Evolutionary conservation across 2,113 vertebrate genomes (phyloP).

Genomic region (Clarias magur): DNA sequence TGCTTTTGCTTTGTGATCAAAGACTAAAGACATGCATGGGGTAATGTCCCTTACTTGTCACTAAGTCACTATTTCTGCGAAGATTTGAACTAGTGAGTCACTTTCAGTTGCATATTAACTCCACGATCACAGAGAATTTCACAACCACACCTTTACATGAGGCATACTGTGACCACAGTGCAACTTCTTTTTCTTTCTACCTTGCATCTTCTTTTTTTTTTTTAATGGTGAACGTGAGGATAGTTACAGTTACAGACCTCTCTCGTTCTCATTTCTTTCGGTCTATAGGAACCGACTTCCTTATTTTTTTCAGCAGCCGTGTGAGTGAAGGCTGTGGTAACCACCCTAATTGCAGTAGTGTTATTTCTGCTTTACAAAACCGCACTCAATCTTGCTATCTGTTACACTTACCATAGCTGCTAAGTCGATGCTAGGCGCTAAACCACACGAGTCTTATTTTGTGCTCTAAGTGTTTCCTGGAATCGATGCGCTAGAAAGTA

Average conservation of each 20-base stretch:
- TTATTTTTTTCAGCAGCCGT: constrained; percentile 32
- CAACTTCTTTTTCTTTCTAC: constrained; percentile 38
- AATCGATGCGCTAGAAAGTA: constrained; percentile 39
- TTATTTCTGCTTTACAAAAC: constrained; percentile 56
- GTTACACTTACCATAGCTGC: constrained; percentile 34
- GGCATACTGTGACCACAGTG: constrained; percentile 62
- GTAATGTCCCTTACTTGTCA: not conserved
- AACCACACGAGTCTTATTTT: constrained; percentile 29
- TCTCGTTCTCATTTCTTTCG: not conserved
- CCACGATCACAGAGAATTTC: constrained; percentile 63
- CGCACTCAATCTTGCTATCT: constrained; percentile 36
- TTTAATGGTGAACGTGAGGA: not conserved
- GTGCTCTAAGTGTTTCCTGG: constrained; percentile 35
- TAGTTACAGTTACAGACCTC: not conserved
- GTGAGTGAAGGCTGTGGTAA: constrained; percentile 42
- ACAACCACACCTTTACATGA: constrained; percentile 59
- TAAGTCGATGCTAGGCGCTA: constrained; percentile 32
- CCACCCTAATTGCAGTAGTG: constrained; percentile 51
- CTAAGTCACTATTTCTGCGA: not conserved
- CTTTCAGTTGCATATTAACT: constrained; percentile 53
- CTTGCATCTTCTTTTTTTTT: not conserved
- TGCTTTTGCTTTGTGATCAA: not conserved
- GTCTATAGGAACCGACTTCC: constrained; percentile 39
- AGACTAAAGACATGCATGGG: not conserved
- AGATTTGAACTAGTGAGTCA: constrained; percentile 33